Evolutionary conservation across 2,888 invertebrate species (phyloP), one percentile per base, ranked within the genome.

Genomic region (Petrolisthes manimaculis): DNA sequence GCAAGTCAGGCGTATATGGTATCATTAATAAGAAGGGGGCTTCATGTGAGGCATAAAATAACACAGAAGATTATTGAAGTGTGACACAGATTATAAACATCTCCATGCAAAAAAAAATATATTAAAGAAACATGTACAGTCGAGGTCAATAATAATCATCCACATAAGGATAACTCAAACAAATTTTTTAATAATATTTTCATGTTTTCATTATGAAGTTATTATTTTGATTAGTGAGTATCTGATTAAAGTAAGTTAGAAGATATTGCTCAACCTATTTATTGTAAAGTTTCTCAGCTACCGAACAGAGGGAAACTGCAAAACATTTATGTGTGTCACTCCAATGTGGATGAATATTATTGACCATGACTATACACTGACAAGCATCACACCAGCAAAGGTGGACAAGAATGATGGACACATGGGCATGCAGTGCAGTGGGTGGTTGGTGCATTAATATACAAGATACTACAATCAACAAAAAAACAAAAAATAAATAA

Each of bases 401-500:
- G 12, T 67, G 21, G 54, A 79, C 55, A 79, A 54, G 54, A 67
- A 51, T 37, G 37, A 37, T 37, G 78, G 83, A 78, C 85, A 82
- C 67, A 82, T 53, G 61, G 84, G 71, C 67, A 86, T 83, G 82
- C 86, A 84, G 84, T 86, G 85, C 86, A 55, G 83, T 56, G 88
- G 83, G 83, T 14, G 61, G 79, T 87, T 37, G 37, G 37, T 37
- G 37, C 37, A 37, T 37, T 37, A 37, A 37, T 37, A 78, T 84
- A 83, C 78, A 77, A 75, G 77, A 83, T 77, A 79, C 54, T 84
- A 37, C 6, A 53, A 21, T 12, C 6, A 51, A n/a, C 12, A 71
- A 24, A 67, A 71, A 74, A 83, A 74, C 37, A 21, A 14, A 74
- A 53, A 37, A 55, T 37, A 51, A 83, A 55, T 71, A 55, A 53